These are phyloP conservation scores for Brachypodius melanocephalos DNA, from an alignment of 2,113 vertebrate species.

Conservation along the genomic window DNA sequence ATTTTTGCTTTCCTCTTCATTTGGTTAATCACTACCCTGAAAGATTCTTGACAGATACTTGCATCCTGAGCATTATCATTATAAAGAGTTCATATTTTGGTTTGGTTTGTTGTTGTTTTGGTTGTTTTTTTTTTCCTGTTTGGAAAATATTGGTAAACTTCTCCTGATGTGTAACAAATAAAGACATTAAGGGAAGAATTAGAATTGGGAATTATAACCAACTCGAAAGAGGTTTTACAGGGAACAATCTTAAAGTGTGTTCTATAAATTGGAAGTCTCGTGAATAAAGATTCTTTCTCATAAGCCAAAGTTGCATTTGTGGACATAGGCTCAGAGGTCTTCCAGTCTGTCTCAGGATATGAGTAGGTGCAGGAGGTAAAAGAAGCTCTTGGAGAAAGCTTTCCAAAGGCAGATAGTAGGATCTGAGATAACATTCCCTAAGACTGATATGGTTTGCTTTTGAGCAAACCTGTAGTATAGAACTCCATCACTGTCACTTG, in stretches of 20 bases:
- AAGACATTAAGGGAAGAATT: not conserved
- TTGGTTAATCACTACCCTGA: not conserved
- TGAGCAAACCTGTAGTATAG: not conserved
- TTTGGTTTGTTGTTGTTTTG: not conserved
- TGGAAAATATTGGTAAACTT: not conserved
- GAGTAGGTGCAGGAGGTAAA: not conserved
- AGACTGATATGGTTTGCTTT: not conserved
- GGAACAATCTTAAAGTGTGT: not conserved
- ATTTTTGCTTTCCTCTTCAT: not conserved
- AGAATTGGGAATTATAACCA: not conserved
- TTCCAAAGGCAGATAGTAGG: not conserved
- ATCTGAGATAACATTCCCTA: not conserved
- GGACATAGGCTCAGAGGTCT: not conserved
- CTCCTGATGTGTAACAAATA: not conserved
- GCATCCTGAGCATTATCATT: not conserved
- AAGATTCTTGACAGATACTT: not conserved
- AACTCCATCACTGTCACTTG: not conserved
- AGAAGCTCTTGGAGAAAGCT: not conserved
- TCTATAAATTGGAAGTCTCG: not conserved
- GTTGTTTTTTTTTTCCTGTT: not conserved
- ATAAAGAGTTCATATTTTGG: not conserved
- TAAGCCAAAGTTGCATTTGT: not conserved
- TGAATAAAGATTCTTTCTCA: not conserved
- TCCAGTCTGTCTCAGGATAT: not conserved
- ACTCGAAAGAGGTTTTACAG: not conserved